These are phyloP conservation scores for Nemoura dubitans DNA, from an alignment of 2,888 invertebrate species.

Conservation along the genomic window DNA sequence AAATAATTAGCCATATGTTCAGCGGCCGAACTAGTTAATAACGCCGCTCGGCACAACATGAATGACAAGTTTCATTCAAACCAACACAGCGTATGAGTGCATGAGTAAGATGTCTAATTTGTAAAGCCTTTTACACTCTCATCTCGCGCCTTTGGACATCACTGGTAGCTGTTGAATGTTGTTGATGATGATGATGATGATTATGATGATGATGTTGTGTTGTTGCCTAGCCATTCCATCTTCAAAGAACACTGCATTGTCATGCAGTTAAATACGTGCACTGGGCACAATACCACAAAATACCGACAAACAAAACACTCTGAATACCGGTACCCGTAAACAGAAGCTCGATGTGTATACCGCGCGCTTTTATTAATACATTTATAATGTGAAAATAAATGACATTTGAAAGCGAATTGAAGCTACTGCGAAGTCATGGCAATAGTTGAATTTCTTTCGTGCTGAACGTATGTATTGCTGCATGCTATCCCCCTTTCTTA, in stretches of 20 bases:
- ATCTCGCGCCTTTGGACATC: not conserved
- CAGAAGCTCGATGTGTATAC: conserved; percentile 31
- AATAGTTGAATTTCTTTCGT: conserved; percentile 29
- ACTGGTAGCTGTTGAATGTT: not conserved
- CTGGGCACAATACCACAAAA: conserved; percentile 9
- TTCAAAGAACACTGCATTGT: conserved; percentile 38
- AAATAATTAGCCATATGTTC: conserved; percentile 34
- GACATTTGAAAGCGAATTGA: conserved; percentile 25
- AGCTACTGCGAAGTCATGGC: conserved; percentile 27
- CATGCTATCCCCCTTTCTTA: conserved; percentile 20
- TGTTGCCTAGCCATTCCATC: conserved; percentile 21
- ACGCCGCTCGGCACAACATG: not conserved
- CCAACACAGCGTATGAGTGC: not conserved
- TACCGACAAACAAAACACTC: conserved; percentile 30
- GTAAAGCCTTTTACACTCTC: conserved; percentile 31
- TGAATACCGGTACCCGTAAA: conserved; percentile 22
- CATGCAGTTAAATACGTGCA: conserved; percentile 40
- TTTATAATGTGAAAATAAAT: conserved; percentile 41
- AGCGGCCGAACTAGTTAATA: not conserved
- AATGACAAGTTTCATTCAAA: not conserved
- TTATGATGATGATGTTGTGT: conserved; percentile 27
- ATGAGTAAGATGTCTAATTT: conserved; percentile 29
- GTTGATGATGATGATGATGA: conserved; percentile 32
- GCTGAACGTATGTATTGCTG: conserved; percentile 38
- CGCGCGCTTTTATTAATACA: conserved; percentile 29